These are phyloP conservation scores for Drosophila ercepeae DNA, from an alignment of 1,140 invertebrate species.

Conservation along the genomic window DNA sequence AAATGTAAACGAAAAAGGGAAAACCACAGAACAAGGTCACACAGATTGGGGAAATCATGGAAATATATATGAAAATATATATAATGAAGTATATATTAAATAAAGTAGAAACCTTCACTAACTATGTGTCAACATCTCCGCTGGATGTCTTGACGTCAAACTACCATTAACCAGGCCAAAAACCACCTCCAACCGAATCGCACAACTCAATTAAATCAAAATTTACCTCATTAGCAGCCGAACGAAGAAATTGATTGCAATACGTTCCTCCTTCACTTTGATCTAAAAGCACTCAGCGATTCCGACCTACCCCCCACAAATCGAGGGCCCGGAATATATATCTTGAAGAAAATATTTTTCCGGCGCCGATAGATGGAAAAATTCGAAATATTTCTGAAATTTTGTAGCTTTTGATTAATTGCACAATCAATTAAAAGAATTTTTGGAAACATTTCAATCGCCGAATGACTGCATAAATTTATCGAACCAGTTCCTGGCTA, in stretches of 20 bases:
- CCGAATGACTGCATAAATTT: constrained; percentile 38
- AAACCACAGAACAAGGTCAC: constrained; percentile 62
- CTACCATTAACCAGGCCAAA: background rate
- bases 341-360: constrained; percentile 7
- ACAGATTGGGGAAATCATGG: constrained; percentile 33
- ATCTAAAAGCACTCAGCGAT: constrained; percentile 70
- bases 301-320: constrained; percentile 38
- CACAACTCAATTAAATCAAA: constrained; percentile 76
- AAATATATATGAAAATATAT: too few relatives aligned
- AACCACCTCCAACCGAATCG: constrained; percentile 22
- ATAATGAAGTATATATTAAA: too few relatives aligned
- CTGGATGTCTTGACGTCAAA: constrained; percentile 31
- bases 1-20: constrained; percentile 15
- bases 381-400: constrained; percentile 46
- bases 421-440: constrained; percentile 34
- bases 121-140: constrained; percentile 2
- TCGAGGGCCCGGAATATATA: constrained; percentile 23
- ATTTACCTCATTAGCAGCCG: constrained; percentile 77
- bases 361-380: constrained; percentile 43
- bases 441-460: constrained; percentile 48
- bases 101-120: background rate
- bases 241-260: constrained; percentile 70
- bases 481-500: constrained; percentile 39
- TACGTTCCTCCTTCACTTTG: constrained; percentile 67
- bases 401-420: constrained; percentile 61